Conservation (phyloP, 2,113 vertebrate genomes). For the Pseudorhombus dupliciocellatus region DNA sequence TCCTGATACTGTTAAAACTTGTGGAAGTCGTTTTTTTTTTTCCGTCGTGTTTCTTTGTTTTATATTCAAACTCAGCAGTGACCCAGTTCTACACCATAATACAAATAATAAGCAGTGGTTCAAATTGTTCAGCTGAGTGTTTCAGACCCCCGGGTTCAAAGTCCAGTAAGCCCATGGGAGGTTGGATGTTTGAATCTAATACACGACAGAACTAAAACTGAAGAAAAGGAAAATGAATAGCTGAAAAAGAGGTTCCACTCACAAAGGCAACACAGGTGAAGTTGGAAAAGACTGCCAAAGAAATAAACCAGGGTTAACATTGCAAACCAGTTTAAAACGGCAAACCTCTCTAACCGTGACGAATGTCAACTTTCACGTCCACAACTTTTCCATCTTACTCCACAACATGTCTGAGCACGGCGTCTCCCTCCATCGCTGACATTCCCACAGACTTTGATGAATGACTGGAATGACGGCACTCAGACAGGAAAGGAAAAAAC, state of each 20-base stretch:
- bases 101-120: no score
- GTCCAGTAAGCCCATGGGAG: no score
- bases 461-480: neutral
- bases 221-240: no score
- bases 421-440: neutral
- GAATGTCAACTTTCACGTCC: conserved; percentile 21
- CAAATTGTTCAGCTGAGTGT: no score
- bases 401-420: conserved; percentile 58
- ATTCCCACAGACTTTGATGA: neutral
- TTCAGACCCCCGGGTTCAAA: no score
- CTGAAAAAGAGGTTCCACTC: no score
- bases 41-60: neutral
- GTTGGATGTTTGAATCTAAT: no score
- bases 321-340: neutral
- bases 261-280: no score
- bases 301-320: neutral
- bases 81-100: no score
- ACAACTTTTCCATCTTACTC: conserved; percentile 9
- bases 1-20: conserved; percentile 78
- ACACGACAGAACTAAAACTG: no score
- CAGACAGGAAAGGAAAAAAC: neutral
- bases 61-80: neutral
- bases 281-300: no score
- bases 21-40: conserved; percentile 7
- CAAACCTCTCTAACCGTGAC: neutral